Evolutionary conservation across 2,888 invertebrate genomes (phyloP), one percentile per base, ranked within the genome.

Genomic region (Scrobipalpa costella): DNA sequence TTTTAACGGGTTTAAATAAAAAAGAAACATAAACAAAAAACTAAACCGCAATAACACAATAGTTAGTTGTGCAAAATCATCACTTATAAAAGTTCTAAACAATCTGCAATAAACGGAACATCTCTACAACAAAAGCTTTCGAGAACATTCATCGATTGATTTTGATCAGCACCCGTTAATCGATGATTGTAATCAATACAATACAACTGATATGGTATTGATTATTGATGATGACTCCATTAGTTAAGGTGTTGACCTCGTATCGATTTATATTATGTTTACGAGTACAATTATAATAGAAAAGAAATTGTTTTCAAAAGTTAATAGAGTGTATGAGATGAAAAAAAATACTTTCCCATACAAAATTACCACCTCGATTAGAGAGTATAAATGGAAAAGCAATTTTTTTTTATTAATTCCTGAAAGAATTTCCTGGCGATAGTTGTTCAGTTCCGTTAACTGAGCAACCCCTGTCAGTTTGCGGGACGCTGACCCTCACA

Each of bases 1-100:
- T 49, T 49, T 40, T 40, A n/a, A 3, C 13, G 13, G 40, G 13
- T n/a, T 2, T 2, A 13, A 40, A 40, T 2, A 38, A 40, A 40
- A 7, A 40, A 13, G 1, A 13, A 40, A 11, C 11, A n/a, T 40
- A 47, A 47, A 2, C 40, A 47, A 17, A 17, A 17, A 47, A 44
- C n/a, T 21, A 19, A 50, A 44, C 52, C 2, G 11, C 15, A 19
- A n/a, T 11, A 27, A 57, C n/a, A n/a, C n/a, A n/a, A n/a, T n/a
- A n/a, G n/a, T n/a, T 44, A 9, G 27, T 44, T n/a, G 36, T 15
- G 38, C 61, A 55, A 62, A 62, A 40, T 15, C 36, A 21, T 62
- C 19, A 36, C 50, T 34, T 7, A 21, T n/a, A n/a, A n/a, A n/a
- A n/a, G n/a, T n/a, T n/a, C n/a, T 8, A 21, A 21, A 11, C 17